phyloP scores from a whole-genome alignment of 2,797 vertebrate species.

The Pantherophis vulpinus region DNA sequence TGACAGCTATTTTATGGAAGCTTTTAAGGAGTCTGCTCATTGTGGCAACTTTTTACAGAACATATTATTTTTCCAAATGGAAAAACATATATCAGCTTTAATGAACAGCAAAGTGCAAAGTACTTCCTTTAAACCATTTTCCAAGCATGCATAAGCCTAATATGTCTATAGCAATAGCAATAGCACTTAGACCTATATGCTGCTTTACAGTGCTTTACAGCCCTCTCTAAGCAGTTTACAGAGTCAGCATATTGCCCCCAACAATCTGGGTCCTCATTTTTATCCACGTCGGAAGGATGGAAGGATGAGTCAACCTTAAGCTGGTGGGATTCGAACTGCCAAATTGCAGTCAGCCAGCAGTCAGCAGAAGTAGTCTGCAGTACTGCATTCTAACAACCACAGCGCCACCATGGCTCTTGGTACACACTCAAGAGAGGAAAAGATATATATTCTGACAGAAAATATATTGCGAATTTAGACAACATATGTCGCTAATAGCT shows the following conservation, averaged over 20 bases:
- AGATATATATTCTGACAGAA: background rate
- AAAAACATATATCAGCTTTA: background rate
- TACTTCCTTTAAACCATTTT: background rate
- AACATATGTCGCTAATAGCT: background rate
- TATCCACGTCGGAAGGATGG: too few species aligned
- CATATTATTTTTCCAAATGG: background rate
- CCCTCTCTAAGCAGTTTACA: too few species aligned
- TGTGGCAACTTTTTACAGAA: background rate
- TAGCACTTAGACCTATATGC: too few species aligned
- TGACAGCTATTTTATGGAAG: background rate
- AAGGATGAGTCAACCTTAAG: too few species aligned
- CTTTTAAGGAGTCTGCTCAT: background rate
- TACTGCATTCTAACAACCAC: too few species aligned
- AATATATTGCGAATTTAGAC: background rate
- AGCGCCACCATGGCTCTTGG: too few species aligned
- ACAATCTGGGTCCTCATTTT: too few species aligned
- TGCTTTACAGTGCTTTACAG: too few species aligned
- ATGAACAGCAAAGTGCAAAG: background rate
- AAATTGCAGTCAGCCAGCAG: too few species aligned
- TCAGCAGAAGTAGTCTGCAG: too few species aligned
- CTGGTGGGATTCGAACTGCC: too few species aligned
- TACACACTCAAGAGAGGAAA: background rate
- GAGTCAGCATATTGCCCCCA: too few species aligned
- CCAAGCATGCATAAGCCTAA: background rate
- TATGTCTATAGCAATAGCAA: background rate